These are phyloP conservation scores for Mythimna lalbum DNA, from an alignment of 2,888 invertebrate genomes.

Conservation along the genomic window DNA sequence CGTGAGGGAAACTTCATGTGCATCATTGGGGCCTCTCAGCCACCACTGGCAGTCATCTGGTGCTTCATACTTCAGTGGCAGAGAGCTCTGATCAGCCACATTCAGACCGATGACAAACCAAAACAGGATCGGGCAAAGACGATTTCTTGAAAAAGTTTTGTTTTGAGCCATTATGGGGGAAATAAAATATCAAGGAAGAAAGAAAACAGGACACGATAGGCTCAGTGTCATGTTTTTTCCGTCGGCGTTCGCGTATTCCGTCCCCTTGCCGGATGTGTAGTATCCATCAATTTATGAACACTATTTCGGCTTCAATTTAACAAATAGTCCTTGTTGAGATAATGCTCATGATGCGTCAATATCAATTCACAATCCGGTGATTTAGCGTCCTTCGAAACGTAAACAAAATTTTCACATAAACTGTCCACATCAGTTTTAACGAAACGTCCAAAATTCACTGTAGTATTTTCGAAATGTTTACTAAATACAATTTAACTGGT, in stretches of 20 bases:
- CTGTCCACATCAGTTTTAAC: constrained; percentile 72
- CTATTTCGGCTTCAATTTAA: constrained; percentile 81
- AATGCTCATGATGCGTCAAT: constrained; percentile 76
- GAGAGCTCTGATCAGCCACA: constrained; percentile 87
- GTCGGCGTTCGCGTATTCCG: constrained; percentile 86
- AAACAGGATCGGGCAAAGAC: constrained; percentile 83
- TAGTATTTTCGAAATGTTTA: constrained; percentile 48
- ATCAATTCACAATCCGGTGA: constrained; percentile 70
- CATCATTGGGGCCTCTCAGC: constrained; percentile 91
- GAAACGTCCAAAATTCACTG: constrained; percentile 54
- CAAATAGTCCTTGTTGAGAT: constrained; percentile 79
- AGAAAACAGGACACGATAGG: constrained; percentile 86
- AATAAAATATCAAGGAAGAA: constrained; percentile 89
- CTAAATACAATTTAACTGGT: constrained; percentile 40
- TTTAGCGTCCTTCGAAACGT: constrained; percentile 66
- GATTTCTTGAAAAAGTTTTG: constrained; percentile 78
- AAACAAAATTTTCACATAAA: constrained; percentile 75
- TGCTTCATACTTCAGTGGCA: constrained; percentile 93
- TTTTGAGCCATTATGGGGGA: constrained; percentile 85
- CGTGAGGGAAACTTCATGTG: constrained; percentile 94
- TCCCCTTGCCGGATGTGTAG: constrained; percentile 87
- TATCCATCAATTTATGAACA: constrained; percentile 89
- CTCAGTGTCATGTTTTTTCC: constrained; percentile 90
- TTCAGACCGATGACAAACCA: constrained; percentile 85
- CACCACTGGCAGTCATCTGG: constrained; percentile 97